phyloP scores from a whole-genome alignment of 2,113 vertebrate species.

The Cacatua alba region DNA sequence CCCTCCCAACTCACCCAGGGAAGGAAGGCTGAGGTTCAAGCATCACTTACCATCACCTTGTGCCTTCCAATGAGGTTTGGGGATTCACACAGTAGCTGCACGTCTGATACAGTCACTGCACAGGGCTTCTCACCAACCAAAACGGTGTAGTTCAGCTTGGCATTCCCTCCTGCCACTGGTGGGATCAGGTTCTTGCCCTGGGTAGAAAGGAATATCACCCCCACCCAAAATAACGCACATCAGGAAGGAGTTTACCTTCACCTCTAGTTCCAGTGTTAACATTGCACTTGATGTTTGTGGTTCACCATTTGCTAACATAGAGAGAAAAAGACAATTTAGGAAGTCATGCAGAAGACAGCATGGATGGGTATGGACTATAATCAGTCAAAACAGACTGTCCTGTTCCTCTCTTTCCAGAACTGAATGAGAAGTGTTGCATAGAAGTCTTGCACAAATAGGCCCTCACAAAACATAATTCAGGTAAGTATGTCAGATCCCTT shows the following conservation, averaged over 20 bases:
- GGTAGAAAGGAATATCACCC: neutral
- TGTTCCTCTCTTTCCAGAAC: neutral
- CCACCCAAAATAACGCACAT: neutral
- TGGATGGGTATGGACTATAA: neutral
- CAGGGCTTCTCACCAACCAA: constrained; percentile 95
- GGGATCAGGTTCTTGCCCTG: constrained; percentile 96
- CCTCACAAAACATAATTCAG: neutral
- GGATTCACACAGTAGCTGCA: constrained; percentile 95
- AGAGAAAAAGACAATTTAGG: neutral
- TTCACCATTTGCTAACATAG: neutral
- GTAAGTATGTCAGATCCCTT: neutral
- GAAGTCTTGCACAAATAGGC: neutral
- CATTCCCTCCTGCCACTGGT: constrained; percentile 87
- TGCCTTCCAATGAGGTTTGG: constrained; percentile 94
- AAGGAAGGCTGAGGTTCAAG: neutral
- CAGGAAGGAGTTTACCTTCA: neutral
- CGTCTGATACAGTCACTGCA: constrained; percentile 90
- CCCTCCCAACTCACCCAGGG: neutral
- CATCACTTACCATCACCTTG: constrained; percentile 87
- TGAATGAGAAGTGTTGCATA: neutral
- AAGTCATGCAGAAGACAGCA: neutral
- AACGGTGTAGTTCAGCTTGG: constrained; percentile 95
- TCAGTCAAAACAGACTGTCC: neutral
- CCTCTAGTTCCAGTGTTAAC: neutral
- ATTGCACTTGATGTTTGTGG: neutral